Evolutionary conservation across 1,140 invertebrate genomes (phyloP), one percentile per base, ranked within the genome.

Genomic region (Choristoneura fumiferana): DNA sequence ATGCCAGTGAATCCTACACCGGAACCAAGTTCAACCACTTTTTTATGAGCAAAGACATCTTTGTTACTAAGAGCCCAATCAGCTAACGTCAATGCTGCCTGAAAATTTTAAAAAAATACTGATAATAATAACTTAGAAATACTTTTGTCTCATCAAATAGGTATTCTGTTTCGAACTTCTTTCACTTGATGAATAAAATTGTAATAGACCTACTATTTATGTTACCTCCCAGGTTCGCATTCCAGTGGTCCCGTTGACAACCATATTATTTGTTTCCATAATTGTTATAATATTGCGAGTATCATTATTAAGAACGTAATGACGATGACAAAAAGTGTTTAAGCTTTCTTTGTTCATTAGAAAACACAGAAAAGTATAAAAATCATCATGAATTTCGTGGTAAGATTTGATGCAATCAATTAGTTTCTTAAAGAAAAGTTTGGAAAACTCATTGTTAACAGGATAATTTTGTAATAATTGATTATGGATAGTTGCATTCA

Each of bases 181-280:
- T n/a, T n/a, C n/a, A n/a, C n/a, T n/a, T n/a, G n/a, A n/a, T n/a
- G n/a, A n/a, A n/a, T n/a, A n/a, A n/a, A n/a, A n/a, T n/a, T n/a
- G n/a, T n/a, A n/a, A n/a, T n/a, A 52, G 45, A 62, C n/a, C 8
- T 22, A 49, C n/a, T 49, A 45, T 35, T 53, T 37, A 60, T 0
- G 15, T 67, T 77, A 86, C 84, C 81, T 88, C 80, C 84, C 84
- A 88, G 59, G 85, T 88, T 37, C 71, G 73, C 64, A 88, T 72
- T 40, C 85, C 85, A 22, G 85, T 88, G 45, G 85, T 88, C 0
- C 83, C 84, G 79, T 86, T 78, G 6, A 85, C 58, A 67, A 88
- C 82, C 74, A 86, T 83, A 54, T 81, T 88, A 33, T 77, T 84
- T 52, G 83, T 85, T 75, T 88, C 81, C 60, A 74, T 82, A 43